Evolutionary conservation across 2,113 vertebrate species (phyloP).

Genomic region (Gallinago jamesoni): DNA sequence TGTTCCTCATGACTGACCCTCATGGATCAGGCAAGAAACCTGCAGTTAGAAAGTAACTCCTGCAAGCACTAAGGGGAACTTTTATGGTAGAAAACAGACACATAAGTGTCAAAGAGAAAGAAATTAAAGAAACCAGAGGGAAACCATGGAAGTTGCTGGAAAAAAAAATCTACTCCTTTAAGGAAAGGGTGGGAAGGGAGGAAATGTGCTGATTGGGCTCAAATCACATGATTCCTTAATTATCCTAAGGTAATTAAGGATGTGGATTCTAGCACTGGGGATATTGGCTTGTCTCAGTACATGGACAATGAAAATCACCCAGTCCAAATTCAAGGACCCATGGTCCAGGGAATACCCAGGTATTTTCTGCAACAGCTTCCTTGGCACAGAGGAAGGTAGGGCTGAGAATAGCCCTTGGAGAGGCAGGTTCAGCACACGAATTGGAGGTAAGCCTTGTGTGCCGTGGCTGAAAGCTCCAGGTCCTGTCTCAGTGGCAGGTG

Average conservation of each 20-base stretch:
- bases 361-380: background rate
- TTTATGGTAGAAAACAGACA: background rate
- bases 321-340: background rate
- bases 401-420: background rate
- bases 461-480: background rate
- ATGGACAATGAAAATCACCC: background rate
- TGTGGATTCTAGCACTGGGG: background rate
- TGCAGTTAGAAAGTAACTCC: background rate
- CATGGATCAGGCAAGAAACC: background rate
- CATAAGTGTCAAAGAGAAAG: background rate
- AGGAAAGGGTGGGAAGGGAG: background rate
- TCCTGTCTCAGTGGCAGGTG: background rate
- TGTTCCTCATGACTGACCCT: background rate
- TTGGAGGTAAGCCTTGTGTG: background rate
- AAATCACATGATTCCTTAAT: background rate
- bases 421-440: background rate
- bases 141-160: background rate
- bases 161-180: background rate
- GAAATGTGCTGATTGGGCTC: background rate
- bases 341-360: background rate
- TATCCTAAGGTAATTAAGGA: background rate
- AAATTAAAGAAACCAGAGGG: background rate
- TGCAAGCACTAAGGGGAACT: background rate
- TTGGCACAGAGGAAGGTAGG: background rate
- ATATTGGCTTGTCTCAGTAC: background rate